Conservation (phyloP, 2,113 vertebrate genomes). For the Pelecanoides urinatrix region DNA sequence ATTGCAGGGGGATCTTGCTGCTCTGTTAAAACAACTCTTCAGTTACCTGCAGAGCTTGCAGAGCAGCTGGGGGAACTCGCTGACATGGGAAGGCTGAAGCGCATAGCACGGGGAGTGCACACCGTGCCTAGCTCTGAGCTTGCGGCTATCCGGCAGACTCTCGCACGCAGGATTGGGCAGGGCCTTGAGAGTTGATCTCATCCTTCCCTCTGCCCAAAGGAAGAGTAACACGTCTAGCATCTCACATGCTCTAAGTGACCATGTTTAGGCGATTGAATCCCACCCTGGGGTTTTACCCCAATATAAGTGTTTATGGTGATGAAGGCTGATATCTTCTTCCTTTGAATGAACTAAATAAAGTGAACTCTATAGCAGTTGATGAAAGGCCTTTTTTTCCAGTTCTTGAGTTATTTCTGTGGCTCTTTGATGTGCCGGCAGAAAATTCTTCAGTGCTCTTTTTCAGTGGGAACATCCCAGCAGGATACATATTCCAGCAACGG, state of each 20-base stretch:
- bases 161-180: rapidly evolving
- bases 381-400: background rate
- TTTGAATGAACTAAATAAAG: background rate
- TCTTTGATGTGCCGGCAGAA: background rate
- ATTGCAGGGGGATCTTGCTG: background rate
- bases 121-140: background rate
- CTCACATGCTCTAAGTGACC: background rate
- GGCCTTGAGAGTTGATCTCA: background rate
- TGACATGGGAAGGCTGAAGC: background rate
- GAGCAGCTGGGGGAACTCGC: background rate
- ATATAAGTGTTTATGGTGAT: background rate
- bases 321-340: background rate
- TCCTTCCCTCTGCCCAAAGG: background rate
- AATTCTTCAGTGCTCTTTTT: background rate
- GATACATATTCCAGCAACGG: background rate
- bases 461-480: background rate
- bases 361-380: background rate
- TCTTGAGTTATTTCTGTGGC: background rate
- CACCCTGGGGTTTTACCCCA: background rate
- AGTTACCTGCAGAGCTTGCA: background rate
- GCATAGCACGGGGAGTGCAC: background rate
- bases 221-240: background rate
- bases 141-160: background rate
- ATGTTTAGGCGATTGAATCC: background rate
- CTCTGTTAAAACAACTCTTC: background rate